These are phyloP conservation scores for Neolamprologus brichardi DNA, from an alignment of 2,113 vertebrate species.

Conservation along the genomic window DNA sequence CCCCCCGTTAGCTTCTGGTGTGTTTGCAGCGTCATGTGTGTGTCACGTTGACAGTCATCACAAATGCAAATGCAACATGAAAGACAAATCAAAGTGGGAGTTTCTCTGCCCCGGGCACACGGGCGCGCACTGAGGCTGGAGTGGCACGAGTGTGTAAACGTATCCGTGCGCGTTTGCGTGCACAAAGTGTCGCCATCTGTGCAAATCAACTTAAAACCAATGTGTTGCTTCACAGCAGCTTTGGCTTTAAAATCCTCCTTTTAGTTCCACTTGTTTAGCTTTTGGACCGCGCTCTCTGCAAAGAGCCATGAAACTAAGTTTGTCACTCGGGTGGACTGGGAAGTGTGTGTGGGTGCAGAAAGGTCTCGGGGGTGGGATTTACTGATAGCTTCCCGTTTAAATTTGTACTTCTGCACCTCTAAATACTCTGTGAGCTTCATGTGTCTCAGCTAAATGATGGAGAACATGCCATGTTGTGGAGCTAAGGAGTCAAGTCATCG, in stretches of 20 bases:
- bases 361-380: constrained; percentile 20
- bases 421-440: constrained; percentile 14
- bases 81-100: constrained; percentile 20
- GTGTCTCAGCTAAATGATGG: constrained; percentile 45
- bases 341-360: not conserved
- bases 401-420: constrained; percentile 32
- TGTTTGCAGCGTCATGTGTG: not conserved
- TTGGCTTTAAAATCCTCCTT: constrained; percentile 16
- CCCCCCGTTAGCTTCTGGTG: not conserved
- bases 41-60: not conserved
- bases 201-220: constrained; percentile 39
- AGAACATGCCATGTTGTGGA: constrained; percentile 8
- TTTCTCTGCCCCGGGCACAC: not conserved
- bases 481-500: constrained; percentile 8
- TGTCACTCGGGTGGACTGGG: not conserved
- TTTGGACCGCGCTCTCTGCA: not conserved
- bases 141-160: not conserved
- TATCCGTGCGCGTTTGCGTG: not conserved
- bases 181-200: constrained; percentile 34
- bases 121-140: not conserved
- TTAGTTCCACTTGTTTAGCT: constrained; percentile 43
- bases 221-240: constrained; percentile 21
- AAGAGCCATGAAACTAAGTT: not conserved
- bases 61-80: constrained; percentile 7
- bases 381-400: constrained; percentile 41